Base-by-base conservation (phyloP, 2,888 invertebrate genomes). In the Anarsia innoxiella region DNA sequence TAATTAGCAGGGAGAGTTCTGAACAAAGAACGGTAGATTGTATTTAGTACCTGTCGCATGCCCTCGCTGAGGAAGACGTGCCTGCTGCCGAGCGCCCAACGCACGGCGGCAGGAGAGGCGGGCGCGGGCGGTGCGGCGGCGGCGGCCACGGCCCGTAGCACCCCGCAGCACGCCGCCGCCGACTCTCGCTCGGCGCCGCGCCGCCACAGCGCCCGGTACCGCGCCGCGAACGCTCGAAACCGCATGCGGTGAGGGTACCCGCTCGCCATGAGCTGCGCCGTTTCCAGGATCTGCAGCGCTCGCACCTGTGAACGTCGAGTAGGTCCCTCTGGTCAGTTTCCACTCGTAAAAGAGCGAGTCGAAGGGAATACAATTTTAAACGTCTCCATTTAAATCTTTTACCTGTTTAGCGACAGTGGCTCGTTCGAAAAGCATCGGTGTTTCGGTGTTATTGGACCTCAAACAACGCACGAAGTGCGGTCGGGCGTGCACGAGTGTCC, bases 11-110 rank as follows among this genome's bases (percentile, higher is more conserved):
- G n/a, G n/a, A n/a, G n/a, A n/a, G n/a, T n/a, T n/a, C n/a, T n/a
- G n/a, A n/a, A n/a, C n/a, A n/a, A n/a, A n/a, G n/a, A n/a, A n/a
- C n/a, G n/a, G n/a, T n/a, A n/a, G n/a, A n/a, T n/a, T n/a, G n/a
- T n/a, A n/a, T n/a, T n/a, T n/a, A n/a, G n/a, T 56, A 95, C 94
- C 78, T 97, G 96, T 3, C 96, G 88, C 60, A 96, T 94, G 15
- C 94, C 95, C 78, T 96, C 97, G 80, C 96, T 96, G 42, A 97
- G 88, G 76, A 97, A 97, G 30, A 97, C 94, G 74, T 97, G 96
- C 2, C 96, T 87, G 71, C 95, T 95, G 45, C 97, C 97, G 31
- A 95, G 88, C 14, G 95, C 95, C 95, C 96, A 97, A 62, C 93
- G 71, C 54, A 80, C 78, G 52, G 72, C 69, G 46, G 80, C 79